Evolutionary conservation across 2,888 invertebrate genomes (phyloP).

Genomic region (Lasiommata megera): DNA sequence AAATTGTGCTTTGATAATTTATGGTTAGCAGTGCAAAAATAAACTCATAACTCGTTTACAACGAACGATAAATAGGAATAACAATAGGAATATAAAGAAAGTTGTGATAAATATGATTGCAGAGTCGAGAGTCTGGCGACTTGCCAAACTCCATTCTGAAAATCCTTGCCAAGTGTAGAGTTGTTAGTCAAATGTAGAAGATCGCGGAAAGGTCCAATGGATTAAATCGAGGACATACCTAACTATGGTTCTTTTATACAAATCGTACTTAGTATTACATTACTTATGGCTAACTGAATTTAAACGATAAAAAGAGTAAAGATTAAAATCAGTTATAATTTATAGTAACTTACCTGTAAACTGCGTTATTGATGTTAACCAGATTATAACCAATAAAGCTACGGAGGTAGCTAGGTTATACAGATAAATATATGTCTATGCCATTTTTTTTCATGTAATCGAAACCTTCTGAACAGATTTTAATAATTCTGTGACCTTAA

Average conservation of each 20-base stretch:
- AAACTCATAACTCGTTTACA: background rate
- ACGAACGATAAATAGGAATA: conserved; percentile 6
- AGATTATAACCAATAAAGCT: no score
- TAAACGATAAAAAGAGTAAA: no score
- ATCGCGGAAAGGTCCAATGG: background rate
- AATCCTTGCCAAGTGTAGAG: conserved; percentile 13
- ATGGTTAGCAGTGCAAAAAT: background rate
- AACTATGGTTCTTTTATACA: background rate
- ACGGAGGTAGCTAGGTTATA: no score
- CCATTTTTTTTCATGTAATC: no score
- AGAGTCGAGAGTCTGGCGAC: conserved; percentile 1
- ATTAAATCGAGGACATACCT: background rate
- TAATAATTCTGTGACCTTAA: no score
- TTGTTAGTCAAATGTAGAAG: conserved; percentile 15
- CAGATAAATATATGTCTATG: no score
- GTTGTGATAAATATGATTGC: conserved; percentile 15
- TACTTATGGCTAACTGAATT: background rate
- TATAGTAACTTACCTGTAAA: no score
- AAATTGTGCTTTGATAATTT: no score
- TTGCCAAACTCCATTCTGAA: conserved; percentile 9
- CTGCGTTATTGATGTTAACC: no score
- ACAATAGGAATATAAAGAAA: conserved; percentile 17
- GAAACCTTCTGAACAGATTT: no score
- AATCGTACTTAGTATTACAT: background rate
- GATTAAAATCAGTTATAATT: no score